Conservation (phyloP, 92 coral and sea anemone genomes). For the Porites lobata region DNA sequence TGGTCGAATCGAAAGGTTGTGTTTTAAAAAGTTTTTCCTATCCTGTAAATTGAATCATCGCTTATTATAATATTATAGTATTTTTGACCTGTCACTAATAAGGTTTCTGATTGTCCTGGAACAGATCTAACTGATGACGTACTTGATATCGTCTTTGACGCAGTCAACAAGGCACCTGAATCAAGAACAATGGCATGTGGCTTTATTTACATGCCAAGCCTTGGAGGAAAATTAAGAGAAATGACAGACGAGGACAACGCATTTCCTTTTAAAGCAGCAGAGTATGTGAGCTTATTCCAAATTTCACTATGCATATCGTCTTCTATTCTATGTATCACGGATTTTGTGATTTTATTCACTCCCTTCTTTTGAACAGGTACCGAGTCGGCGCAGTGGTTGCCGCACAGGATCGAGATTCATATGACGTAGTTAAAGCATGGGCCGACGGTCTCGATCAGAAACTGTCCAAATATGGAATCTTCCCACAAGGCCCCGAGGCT, state of each 20-base stretch:
- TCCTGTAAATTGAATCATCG: too few relatives aligned
- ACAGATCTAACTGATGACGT: slow-evolving; percentile 82
- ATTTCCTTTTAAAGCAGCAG: slow-evolving; percentile 72
- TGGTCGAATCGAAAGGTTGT: too few relatives aligned
- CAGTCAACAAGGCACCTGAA: slow-evolving; percentile 46
- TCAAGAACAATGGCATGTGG: slow-evolving; percentile 40
- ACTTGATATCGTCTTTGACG: slow-evolving; percentile 65
- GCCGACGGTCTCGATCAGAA: slow-evolving; percentile 48
- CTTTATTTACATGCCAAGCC: slow-evolving; percentile 64
- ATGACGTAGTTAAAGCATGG: slow-evolving; percentile 70
- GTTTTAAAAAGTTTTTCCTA: too few relatives aligned
- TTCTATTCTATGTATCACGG: neutral
- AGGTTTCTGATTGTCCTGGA: neutral
- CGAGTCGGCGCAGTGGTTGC: slow-evolving; percentile 76
- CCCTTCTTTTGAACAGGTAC: slow-evolving; percentile 39
- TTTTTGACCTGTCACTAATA: neutral
- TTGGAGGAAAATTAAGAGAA: slow-evolving; percentile 77
- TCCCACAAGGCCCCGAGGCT: slow-evolving; percentile 60
- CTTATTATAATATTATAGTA: too few relatives aligned
- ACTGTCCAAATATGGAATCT: slow-evolving; percentile 60
- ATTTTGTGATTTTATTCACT: too few relatives aligned
- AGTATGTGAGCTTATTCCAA: slow-evolving; percentile 47
- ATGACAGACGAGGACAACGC: slow-evolving; percentile 59
- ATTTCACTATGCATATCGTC: neutral
- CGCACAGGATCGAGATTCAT: slow-evolving; percentile 15